These are phyloP conservation scores for Penaeus chinensis DNA, from an alignment of 1,140 invertebrate species.

Conservation along the genomic window DNA sequence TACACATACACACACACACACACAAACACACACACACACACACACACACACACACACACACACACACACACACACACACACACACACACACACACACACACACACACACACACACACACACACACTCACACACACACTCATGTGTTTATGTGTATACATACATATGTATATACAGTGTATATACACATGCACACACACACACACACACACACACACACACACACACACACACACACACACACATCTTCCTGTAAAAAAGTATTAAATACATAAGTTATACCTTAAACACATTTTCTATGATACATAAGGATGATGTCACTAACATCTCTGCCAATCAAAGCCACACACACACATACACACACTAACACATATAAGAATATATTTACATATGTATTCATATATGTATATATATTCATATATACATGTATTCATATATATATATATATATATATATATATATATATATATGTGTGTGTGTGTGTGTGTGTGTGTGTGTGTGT, in stretches of 20 bases:
- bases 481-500: neutral
- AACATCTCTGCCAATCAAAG: neutral
- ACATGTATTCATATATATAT: neutral
- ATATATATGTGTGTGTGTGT: neutral
- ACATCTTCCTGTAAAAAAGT: too few species aligned
- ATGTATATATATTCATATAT: neutral
- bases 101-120: too few species aligned
- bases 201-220: too few species aligned
- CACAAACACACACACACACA: constrained; percentile 20
- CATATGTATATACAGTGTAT: too few species aligned
- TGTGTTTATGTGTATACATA: too few species aligned
- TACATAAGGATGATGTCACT: too few species aligned
- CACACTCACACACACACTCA: too few species aligned
- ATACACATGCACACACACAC: too few species aligned
- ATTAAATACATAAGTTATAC: too few species aligned
- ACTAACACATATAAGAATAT: neutral
- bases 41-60: neutral
- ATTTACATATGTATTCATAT: neutral
- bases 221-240: too few species aligned
- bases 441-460: neutral
- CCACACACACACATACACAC: neutral
- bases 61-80: too few species aligned
- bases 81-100: too few species aligned
- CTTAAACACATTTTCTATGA: neutral
- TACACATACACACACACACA: neutral